phyloP scores from a whole-genome alignment of 1,140 invertebrate species.

The Drosophila athabasca region DNA sequence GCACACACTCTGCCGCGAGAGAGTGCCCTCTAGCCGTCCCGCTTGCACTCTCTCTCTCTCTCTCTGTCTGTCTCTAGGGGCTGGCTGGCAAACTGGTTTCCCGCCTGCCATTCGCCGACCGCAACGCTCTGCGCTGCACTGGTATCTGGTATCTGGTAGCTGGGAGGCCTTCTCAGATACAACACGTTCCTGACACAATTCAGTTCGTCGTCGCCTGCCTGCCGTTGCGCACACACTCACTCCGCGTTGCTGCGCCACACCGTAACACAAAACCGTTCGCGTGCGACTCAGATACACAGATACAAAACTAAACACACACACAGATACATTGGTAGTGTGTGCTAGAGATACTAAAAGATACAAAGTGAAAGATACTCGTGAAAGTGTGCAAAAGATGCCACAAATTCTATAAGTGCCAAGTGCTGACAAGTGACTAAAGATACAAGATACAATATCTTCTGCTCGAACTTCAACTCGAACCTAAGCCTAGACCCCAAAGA shows the following conservation, averaged over 20 bases:
- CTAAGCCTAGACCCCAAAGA: slow-evolving; percentile 15
- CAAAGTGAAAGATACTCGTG: slow-evolving; percentile 17
- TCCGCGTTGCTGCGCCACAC: slow-evolving; percentile 64
- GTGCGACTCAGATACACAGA: slow-evolving; percentile 38
- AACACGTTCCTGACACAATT: slow-evolving; percentile 81
- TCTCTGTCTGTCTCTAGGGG: too few species aligned
- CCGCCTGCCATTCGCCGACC: slow-evolving; percentile 59
- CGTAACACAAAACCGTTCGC: slow-evolving; percentile 33
- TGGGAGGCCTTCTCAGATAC: slow-evolving; percentile 52
- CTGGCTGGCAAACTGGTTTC: slow-evolving; percentile 64
- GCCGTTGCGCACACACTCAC: slow-evolving; percentile 79
- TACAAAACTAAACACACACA: slow-evolving; percentile 36
- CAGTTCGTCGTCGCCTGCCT: slow-evolving; percentile 83
- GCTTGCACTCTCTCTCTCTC: slow-evolving; percentile 22
- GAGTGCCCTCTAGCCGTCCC: slow-evolving; percentile 8
- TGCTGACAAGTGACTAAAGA: slow-evolving; percentile 43
- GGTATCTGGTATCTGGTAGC: too few species aligned
- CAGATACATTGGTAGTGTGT: slow-evolving; percentile 15
- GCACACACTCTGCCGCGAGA: neutral
- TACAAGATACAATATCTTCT: slow-evolving; percentile 31
- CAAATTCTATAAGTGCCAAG: slow-evolving; percentile 48
- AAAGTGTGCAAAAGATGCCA: slow-evolving; percentile 47
- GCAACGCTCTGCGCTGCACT: neutral
- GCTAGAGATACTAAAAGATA: slow-evolving; percentile 36
- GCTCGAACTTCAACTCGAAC: slow-evolving; percentile 19